Conservation (phyloP, 2,113 vertebrate genomes). For the Coracopsis vasa region DNA sequence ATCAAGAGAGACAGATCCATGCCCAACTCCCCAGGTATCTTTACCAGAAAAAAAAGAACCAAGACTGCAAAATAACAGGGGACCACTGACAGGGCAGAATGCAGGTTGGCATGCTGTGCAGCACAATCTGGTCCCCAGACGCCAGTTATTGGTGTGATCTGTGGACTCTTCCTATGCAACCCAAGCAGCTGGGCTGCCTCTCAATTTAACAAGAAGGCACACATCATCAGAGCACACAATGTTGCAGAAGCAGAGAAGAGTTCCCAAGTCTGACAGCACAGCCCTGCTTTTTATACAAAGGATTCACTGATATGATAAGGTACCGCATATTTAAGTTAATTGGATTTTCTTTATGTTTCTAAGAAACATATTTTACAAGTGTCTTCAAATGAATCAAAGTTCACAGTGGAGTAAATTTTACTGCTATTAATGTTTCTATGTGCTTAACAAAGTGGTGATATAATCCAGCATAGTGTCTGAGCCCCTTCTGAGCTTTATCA, state of each 20-base stretch:
- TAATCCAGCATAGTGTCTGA: not conserved
- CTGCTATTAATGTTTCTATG: not conserved
- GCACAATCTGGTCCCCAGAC: not conserved
- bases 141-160: not conserved
- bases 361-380: not conserved
- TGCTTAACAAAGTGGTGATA: not conserved
- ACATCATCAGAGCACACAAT: not conserved
- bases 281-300: not conserved
- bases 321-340: not conserved
- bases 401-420: conserved; percentile 13
- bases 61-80: not conserved
- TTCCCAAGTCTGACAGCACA: not conserved
- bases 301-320: not conserved
- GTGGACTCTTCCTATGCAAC: not conserved
- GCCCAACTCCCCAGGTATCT: not conserved
- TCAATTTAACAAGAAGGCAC: not conserved
- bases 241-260: not conserved
- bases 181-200: not conserved
- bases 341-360: not conserved
- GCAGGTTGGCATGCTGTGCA: not conserved
- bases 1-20: not conserved
- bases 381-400: not conserved
- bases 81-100: not conserved
- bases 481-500: conserved; percentile 25
- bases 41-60: not conserved